phyloP scores from a whole-genome alignment of 2,797 vertebrate genomes.

The Peromyscus eremicus region DNA sequence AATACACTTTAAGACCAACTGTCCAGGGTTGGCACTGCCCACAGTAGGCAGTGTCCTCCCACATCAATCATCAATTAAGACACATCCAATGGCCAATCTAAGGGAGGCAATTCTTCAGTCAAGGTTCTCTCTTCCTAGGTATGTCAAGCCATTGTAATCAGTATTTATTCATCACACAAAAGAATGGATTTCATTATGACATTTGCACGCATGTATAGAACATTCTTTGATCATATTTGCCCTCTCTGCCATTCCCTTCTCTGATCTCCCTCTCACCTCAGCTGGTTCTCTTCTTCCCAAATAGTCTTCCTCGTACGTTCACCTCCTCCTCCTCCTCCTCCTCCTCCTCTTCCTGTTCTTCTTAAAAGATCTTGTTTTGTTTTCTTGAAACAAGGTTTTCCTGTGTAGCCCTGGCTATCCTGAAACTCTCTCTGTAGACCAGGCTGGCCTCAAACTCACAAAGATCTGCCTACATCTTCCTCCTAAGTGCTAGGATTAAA shows the following conservation, averaged over 20 bases:
- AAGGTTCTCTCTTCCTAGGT: not conserved
- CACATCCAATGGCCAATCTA: not conserved
- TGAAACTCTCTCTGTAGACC: not conserved
- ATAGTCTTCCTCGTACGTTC: not conserved
- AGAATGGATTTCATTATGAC: not conserved
- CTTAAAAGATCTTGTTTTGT: not conserved
- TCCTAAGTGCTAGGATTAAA: not conserved
- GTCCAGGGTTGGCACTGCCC: not conserved
- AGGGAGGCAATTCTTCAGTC: not conserved
- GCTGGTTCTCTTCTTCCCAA: not conserved
- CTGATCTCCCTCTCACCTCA: not conserved
- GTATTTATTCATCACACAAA: not conserved
- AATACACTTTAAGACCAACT: not conserved
- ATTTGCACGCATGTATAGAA: not conserved
- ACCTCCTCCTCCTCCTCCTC: not conserved
- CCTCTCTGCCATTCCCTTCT: not conserved
- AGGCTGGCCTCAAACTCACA: not conserved
- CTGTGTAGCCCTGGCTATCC: not conserved
- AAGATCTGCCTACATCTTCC: not conserved
- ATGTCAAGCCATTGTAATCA: not conserved
- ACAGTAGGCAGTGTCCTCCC: not conserved
- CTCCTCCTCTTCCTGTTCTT: not conserved
- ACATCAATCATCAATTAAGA: not conserved
- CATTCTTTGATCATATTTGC: not conserved
- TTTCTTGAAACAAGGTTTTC: not conserved